phyloP scores from a whole-genome alignment of 2,888 invertebrate genomes.

The Sphaeridia pumilis region DNA sequence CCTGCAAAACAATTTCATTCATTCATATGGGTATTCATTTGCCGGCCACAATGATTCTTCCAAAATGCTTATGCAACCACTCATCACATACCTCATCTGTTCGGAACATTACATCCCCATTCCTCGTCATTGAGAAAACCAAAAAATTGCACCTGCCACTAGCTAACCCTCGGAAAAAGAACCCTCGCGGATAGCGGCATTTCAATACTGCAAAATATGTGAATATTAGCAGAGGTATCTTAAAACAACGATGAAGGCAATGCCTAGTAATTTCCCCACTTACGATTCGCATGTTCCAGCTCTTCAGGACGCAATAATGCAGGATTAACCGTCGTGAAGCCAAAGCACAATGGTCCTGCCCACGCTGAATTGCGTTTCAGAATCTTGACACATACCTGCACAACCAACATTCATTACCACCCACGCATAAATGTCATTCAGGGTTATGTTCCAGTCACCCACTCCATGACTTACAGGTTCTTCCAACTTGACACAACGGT shows the following conservation, averaged over 20 bases:
- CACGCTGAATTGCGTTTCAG: slow-evolving; percentile 9
- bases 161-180: slow-evolving; percentile 19
- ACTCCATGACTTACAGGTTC: slow-evolving; percentile 25
- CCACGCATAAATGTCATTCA: too few relatives aligned
- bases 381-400: slow-evolving; percentile 20
- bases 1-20: too few relatives aligned
- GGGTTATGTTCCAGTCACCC: too few relatives aligned
- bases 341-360: slow-evolving; percentile 21
- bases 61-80: too few relatives aligned
- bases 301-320: slow-evolving; percentile 5
- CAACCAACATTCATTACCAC: neutral
- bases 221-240: too few relatives aligned
- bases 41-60: too few relatives aligned
- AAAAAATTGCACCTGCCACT: slow-evolving; percentile 4
- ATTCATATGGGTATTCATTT: too few relatives aligned
- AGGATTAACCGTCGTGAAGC: slow-evolving; percentile 24
- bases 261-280: neutral
- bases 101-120: slow-evolving; percentile 16
- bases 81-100: too few relatives aligned
- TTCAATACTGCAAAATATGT: slow-evolving; percentile 14
- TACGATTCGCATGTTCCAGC: slow-evolving; percentile 8
- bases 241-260: too few relatives aligned
- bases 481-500: slow-evolving; percentile 15
- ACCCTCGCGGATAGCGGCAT: slow-evolving; percentile 6
- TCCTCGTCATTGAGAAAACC: slow-evolving; percentile 15